phyloP scores from a whole-genome alignment of 2,113 vertebrate genomes.

The Microtus pennsylvanicus region DNA sequence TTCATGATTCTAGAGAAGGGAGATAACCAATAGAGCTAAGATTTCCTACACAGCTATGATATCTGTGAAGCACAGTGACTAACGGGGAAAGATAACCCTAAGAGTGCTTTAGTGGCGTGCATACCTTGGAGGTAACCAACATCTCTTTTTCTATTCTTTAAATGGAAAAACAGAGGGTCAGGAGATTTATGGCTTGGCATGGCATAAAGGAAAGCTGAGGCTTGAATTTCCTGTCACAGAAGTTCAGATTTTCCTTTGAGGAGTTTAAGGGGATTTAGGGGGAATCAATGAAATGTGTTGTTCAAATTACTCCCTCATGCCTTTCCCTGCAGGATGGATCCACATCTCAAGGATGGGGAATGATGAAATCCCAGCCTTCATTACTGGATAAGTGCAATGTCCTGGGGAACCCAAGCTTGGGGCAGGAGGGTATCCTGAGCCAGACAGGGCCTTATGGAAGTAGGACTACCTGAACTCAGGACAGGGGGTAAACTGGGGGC shows the following conservation, averaged over 20 bases:
- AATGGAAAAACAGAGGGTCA: background rate
- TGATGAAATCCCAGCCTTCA: background rate
- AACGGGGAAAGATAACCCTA: background rate
- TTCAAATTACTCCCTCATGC: background rate
- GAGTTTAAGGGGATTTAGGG: background rate
- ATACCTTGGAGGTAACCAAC: background rate
- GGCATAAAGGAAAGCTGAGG: too few species aligned
- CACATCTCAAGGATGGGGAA: background rate
- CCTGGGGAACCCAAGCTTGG: too few species aligned
- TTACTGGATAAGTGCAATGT: background rate
- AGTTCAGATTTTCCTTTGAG: rapidly evolving
- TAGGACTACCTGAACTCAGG: background rate
- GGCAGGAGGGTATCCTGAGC: rapidly evolving
- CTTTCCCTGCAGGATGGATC: background rate
- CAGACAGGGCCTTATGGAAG: rapidly evolving
- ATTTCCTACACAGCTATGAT: background rate
- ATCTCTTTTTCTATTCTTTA: background rate
- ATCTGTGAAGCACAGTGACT: background rate
- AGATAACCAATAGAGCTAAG: background rate
- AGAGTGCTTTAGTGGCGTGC: background rate
- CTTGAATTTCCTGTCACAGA: too few species aligned
- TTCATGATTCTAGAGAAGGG: background rate
- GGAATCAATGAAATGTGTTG: background rate
- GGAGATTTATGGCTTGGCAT: background rate
- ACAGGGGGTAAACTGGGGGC: rapidly evolving